Evolutionary conservation across 2,113 vertebrate species (phyloP), one percentile per base, ranked within the genome.

Genomic region (Aptenodytes patagonicus): DNA sequence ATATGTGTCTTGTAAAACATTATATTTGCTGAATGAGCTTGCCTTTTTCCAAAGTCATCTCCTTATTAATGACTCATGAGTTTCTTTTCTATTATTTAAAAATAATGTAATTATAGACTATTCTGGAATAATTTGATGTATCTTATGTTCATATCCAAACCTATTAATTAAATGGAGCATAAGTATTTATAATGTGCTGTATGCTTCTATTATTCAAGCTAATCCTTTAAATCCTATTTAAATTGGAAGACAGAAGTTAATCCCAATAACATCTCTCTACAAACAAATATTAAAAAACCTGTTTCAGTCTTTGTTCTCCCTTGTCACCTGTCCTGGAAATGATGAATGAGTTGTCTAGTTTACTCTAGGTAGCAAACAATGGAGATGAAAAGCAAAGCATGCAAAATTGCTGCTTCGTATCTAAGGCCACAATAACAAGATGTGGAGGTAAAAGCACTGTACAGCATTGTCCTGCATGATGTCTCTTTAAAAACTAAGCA

Each of bases 151-250:
- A 95, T 98, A 98, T 97, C 95, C 97, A 96, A 97, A 97, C 79
- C 93, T 97, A 97, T 98, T 98, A 97, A 98, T 98, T 98, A 98
- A 96, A 97, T 91, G 94, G 96, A 97, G 64, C 86, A 83, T 92
- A 96, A 18, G 83, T 97, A 96, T 98, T 98, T 97, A 97, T 96
- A 98, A 97, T 96, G 65, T 94, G 46, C 86, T 95, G 61, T 93
- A 85, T 94, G 72, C 64, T 91, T 96, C 96, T 95, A 98, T 98
- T 98, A 96, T 97, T 97, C 95, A 93, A 91, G 96, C 34, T 98
- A 98, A 98, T 98, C 97, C 98, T 86, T 97, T 97, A 98, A 98
- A 98, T 98, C 97, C 98, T 95, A 57, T 98, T 97, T 97, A 97
- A 98, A 98, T 94, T 92, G 90, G 46, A 95, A 98, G 90, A 90